phyloP scores from a whole-genome alignment of 2,888 invertebrate genomes.

The Coelogynopora nodosa region DNA sequence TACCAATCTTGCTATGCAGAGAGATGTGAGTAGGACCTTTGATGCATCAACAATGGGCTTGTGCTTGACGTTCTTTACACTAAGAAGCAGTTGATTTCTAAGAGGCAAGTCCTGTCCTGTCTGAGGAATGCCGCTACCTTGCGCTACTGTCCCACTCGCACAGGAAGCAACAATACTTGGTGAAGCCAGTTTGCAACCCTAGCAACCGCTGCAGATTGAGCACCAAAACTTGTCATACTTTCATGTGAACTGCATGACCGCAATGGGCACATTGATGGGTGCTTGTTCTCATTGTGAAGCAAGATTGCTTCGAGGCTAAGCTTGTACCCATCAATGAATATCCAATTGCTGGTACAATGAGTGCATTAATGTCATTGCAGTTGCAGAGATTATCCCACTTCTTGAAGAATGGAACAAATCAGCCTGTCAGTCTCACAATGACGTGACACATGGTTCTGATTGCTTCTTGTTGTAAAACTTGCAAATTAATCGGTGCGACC shows the following conservation, averaged over 20 bases:
- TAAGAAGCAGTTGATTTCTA: background rate
- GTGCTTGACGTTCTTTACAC: background rate
- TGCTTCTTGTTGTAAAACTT: background rate
- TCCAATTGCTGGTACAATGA: too few species aligned
- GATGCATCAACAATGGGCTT: background rate
- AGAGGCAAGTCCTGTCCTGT: background rate
- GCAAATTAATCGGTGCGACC: too few species aligned
- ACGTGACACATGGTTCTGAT: background rate
- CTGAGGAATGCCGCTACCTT: background rate
- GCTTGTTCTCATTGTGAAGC: background rate
- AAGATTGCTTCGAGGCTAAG: background rate
- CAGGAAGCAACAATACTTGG: constrained; percentile 18
- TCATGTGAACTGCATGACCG: background rate
- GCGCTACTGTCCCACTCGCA: constrained; percentile 18
- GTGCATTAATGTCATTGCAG: background rate
- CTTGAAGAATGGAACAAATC: constrained; percentile 13
- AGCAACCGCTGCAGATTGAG: background rate
- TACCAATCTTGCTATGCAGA: background rate
- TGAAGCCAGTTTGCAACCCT: constrained; percentile 34
- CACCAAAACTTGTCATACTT: background rate
- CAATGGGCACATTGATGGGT: too few species aligned
- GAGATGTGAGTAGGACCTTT: background rate
- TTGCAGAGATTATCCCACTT: background rate
- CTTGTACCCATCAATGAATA: background rate
- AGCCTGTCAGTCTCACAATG: background rate